Evolutionary conservation across 2,113 vertebrate genomes (phyloP), one percentile per base, ranked within the genome.

Genomic region (Sorex araneus): DNA sequence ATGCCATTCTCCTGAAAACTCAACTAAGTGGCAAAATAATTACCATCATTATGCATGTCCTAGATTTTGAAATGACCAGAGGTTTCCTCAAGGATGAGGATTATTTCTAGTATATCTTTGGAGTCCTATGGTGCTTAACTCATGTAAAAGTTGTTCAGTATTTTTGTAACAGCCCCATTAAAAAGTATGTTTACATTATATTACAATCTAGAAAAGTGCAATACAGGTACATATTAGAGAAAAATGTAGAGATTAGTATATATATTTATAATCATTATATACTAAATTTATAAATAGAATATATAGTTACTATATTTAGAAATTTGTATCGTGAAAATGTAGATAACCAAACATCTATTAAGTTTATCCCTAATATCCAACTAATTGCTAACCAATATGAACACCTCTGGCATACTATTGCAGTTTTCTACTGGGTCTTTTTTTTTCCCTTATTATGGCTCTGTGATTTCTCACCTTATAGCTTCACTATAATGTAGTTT

Each of bases 111-210:
- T 30, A 66, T 13, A 60, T 81, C 27, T 60, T 86, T 75, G 16
- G 30, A 30, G 16, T n/a, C 90, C 91, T 45, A 25, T 6, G 74
- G 50, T 64, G n/a, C 7, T 21, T 60, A 12, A 54, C 89, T 8
- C 0, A 2, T 64, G 43, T 74, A 76, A 83, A 78, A 87, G 76
- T 6, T 84, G 16, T 54, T 36, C 16, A 15, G 2, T 28, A 30
- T 70, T 90, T 96, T 91, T 87, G 12, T 91, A 77, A 90, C 75
- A 88, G 4, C 40, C 23, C 45, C 54, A 74, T 64, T 79, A 69
- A 79, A 81, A 75, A 63, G 36, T 1, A 77, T 43, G 45, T 45
- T 40, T 32, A 45, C n/a, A 27, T 45, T 77, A 60, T 11, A 73
- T 40, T 40, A 40, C 40, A 40, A 40, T 27, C 27, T 8, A 64